Evolutionary conservation across 2,888 invertebrate species (phyloP), one percentile per base, ranked within the genome.

Genomic region (Portevinia maculata): DNA sequence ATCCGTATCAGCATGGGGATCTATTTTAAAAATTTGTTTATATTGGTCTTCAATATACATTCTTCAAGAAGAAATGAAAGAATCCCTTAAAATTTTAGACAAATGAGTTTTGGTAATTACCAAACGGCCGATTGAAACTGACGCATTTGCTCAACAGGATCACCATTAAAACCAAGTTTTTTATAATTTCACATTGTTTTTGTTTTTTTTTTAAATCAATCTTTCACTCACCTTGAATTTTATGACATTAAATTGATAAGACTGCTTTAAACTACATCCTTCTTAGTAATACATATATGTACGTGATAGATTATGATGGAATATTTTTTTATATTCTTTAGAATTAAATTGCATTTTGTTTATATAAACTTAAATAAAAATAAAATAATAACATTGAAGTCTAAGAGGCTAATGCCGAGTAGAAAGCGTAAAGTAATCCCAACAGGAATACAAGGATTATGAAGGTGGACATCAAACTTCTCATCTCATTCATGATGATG

Each of bases 391-490:
- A 32, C 1, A 11, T 13, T n/a, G 17, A 44, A 32, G 28, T 19
- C 50, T 83, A 85, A 24, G 11, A 11, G 4, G 73, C 57, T 53
- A 94, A 86, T 81, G 94, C 94, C 60, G 94, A 92, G 91, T 95
- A 95, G 86, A 95, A 92, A 57, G 94, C 91, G 92, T 94, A 95
- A 83, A 95, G 92, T 78, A 94, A 92, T 87, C 93, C 92, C 81
- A 95, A 91, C 73, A 95, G 91, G 67, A 94, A 91, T 87, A 94
- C 93, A 89, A 95, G 91, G 89, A 95, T 95, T 85, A 94, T 89
- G 89, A 94, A 95, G 86, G 95, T 95, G 89, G 94, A 94, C 88
- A 94, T 91, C 86, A 95, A 92, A 90, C 92, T 94, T 86, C 92
- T 93, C 86, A 94, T 93, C 91, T 95, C 94, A 90, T 89, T 90